These are phyloP conservation scores for Nomada goodeniana DNA, from an alignment of 2,888 invertebrate species.

Conservation along the genomic window DNA sequence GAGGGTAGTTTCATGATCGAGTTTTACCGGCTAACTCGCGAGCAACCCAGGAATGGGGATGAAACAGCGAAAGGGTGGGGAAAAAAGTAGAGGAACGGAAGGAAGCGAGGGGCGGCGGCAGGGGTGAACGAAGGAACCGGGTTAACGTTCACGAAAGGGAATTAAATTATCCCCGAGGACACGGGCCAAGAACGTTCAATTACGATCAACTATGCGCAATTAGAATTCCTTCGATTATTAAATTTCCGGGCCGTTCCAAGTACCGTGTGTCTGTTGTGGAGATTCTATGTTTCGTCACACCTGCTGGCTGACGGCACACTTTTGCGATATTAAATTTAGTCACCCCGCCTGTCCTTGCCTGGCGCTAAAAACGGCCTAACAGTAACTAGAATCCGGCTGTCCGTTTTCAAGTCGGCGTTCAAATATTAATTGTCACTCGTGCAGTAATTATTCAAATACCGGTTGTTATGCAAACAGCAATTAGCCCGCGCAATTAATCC, in stretches of 20 bases:
- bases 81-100: not conserved
- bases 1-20: conserved; percentile 52
- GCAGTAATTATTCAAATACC: not conserved
- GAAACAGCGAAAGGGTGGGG: too few species aligned
- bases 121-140: conserved; percentile 26
- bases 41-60: not conserved
- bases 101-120: conserved; percentile 25
- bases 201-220: conserved; percentile 24
- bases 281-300: not conserved
- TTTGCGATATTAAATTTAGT: too few species aligned
- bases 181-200: conserved; percentile 21
- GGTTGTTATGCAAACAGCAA: not conserved
- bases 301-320: too few species aligned
- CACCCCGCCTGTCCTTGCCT: too few species aligned
- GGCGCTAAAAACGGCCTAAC: too few species aligned
- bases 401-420: too few species aligned
- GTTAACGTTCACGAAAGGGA: conserved; percentile 34
- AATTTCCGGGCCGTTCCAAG: not conserved
- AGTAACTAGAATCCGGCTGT: too few species aligned
- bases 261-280: not conserved
- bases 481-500: not conserved
- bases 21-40: conserved; percentile 17
- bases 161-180: conserved; percentile 34
- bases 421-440: not conserved
- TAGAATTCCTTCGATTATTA: conserved; percentile 30